Evolutionary conservation across 2,113 vertebrate species (phyloP), one percentile per base, ranked within the genome.

Genomic region (Azemiops feae): DNA sequence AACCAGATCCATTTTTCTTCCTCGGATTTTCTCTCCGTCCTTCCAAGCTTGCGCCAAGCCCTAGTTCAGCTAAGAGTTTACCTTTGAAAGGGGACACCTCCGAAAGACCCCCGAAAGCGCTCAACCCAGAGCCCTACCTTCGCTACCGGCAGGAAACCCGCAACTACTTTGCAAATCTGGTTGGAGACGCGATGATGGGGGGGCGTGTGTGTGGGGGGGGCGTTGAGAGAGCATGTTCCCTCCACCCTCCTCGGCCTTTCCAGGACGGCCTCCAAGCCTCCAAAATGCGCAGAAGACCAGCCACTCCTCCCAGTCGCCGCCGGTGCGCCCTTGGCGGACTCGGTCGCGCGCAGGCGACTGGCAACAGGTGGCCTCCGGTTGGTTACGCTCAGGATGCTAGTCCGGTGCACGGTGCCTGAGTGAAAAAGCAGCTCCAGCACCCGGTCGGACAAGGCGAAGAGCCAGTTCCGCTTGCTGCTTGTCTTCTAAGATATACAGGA

Each of bases 71-170:
- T 22, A 0, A 34, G 25, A 52, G 58, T 23, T 47, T 14, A 50
- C 7, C 16, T 39, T 39, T 6, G 16, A 12, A 60, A 45, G 12
- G 23, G 22, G 58, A 69, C 45, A 53, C 23, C 4, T 50, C 14
- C 5, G 30, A 52, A 50, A n/a, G 18, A 53, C 23, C 4, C n/a
- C 14, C 5, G 30, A 52, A 50, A n/a, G 18, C 53, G 14, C 12
- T 22, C 14, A 0, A 2, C 27, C 2, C 1, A 11, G 1, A 25
- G 18, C 4, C 47, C 12, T 86, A 9, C 34, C 16, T 23, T 20
- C 11, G 1, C 8, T 14, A 39, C 5, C 86, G 43, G n/a, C 52
- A 18, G 52, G 58, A 58, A 25, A 23, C 34, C n/a, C 52, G 11
- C 14, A n/a, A 5, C 22, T 4, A 45, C 1, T 57, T 7, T 74